A percentile compares a stretch with the other conserved stretches of the same genome.
phyloP scores from a whole-genome alignment of 1,140 invertebrate genomes.

The Neuroterus valhalla region DNA sequence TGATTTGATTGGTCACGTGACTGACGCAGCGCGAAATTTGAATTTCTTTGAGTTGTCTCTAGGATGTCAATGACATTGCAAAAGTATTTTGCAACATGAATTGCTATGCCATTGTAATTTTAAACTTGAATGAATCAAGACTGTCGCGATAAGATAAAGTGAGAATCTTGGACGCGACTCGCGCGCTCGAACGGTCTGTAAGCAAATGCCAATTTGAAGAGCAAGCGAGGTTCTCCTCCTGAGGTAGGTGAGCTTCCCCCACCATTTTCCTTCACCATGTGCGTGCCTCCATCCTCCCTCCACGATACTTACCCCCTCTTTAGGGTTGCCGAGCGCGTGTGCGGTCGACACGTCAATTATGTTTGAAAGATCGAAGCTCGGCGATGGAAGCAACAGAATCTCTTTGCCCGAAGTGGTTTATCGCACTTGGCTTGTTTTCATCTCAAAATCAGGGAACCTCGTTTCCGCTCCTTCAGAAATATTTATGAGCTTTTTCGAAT shows the following conservation, averaged over 20 bases:
- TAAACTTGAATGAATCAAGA: background rate
- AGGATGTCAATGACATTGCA: background rate
- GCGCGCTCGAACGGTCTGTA: slow-evolving; percentile 1
- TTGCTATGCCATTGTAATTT: background rate
- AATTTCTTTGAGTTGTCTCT: no score
- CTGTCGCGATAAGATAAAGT: background rate
- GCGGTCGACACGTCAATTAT: slow-evolving; percentile 26
- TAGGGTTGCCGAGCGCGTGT: background rate
- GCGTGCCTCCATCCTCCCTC: slow-evolving; percentile 4
- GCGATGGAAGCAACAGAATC: background rate
- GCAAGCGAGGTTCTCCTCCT: background rate
- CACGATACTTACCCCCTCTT: slow-evolving; percentile 12
- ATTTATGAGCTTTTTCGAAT: no score
- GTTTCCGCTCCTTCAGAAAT: no score
- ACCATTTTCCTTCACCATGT: background rate
- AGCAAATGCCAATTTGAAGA: slow-evolving; percentile 13
- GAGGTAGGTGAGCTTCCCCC: background rate
- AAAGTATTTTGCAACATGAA: background rate
- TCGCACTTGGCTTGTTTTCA: background rate
- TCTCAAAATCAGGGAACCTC: no score
- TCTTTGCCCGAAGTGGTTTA: slow-evolving; percentile 5
- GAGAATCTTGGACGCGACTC: background rate
- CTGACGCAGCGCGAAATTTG: no score
- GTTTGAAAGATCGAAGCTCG: slow-evolving; percentile 16
- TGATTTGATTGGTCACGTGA: no score